These are phyloP conservation scores for Nanger granti DNA, from an alignment of 2,113 vertebrate genomes.

Conservation along the genomic window DNA sequence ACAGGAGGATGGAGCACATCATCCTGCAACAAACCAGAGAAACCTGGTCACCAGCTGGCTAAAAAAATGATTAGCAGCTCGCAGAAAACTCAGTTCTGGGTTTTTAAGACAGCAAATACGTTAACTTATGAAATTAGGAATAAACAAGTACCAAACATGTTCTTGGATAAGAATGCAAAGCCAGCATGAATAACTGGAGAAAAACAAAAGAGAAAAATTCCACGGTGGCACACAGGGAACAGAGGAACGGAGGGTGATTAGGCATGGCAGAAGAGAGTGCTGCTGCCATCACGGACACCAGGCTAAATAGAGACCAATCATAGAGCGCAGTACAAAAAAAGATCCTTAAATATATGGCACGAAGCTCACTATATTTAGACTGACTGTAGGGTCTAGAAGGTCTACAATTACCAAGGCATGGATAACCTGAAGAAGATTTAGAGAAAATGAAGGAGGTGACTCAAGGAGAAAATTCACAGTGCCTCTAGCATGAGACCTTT, in stretches of 20 bases:
- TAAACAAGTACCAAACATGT: conserved; percentile 34
- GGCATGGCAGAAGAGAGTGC: neutral
- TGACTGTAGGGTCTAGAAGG: neutral
- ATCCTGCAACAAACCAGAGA: conserved; percentile 37
- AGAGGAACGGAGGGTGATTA: neutral
- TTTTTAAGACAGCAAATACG: conserved; percentile 37
- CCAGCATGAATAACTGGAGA: conserved; percentile 5
- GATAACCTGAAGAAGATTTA: neutral
- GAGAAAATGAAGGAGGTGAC: neutral
- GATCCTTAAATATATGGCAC: neutral
- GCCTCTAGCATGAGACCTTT: neutral
- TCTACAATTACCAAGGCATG: neutral
- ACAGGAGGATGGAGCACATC: neutral
- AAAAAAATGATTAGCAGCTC: conserved; percentile 12
- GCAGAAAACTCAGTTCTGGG: conserved; percentile 18
- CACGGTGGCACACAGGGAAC: neutral
- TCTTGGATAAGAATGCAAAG: conserved; percentile 35
- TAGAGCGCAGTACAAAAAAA: neutral
- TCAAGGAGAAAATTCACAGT: neutral
- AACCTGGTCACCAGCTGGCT: conserved; percentile 19
- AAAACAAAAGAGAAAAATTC: conserved; percentile 5
- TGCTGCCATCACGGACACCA: neutral
- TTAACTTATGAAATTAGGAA: conserved; percentile 48
- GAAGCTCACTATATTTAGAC: neutral
- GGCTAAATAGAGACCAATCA: neutral